Evolutionary conservation across 2,797 vertebrate genomes (phyloP), one percentile per base, ranked within the genome.

Genomic region (Pangasius larnaudii): DNA sequence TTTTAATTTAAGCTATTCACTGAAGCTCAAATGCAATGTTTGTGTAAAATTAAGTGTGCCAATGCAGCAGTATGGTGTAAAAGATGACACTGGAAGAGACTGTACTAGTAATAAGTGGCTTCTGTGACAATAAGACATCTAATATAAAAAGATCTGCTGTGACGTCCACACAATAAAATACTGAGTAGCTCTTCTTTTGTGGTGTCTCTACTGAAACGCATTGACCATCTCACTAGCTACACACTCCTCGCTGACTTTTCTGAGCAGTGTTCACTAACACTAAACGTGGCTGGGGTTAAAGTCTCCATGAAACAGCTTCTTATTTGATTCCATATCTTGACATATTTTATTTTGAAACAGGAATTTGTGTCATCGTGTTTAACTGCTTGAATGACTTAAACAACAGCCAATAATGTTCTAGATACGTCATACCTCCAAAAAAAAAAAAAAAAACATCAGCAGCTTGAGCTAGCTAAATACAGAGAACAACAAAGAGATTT

Each of bases 11-110:
- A 84, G 51, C 5, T 67, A 83, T 59, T 75, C 82, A 53, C 18
- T 53, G 46, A 72, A 14, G 88, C 86, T 83, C 58, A 53, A 30
- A n/a, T 39, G 8, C 65, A 84, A 80, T 69, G 80, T 82, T 90
- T 86, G 33, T 59, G 84, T 36, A 84, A 88, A 88, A 89, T 88
- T 86, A 86, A 88, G 84, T 63, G 27, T 46, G 24, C 24, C 71
- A 61, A 0, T 59, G 49, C 42, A 39, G 61, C 63, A 9, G 39
- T n/a, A 58, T 84, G 59, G 33, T 7, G 77, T 9, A 10, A 36
- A 13, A 51, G 61, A 67, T 42, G 19, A 18, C 75, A 53, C 8
- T 69, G 11, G 80, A 51, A 77, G 74, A 39, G 8, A 49, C 61
- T 49, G 30, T 22, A 39, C 6, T 1, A 46, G 14, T 63, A 65